Evolutionary conservation across 2,113 vertebrate species (phyloP), one percentile per base, ranked within the genome.

Genomic region (Cnemophilus loriae): DNA sequence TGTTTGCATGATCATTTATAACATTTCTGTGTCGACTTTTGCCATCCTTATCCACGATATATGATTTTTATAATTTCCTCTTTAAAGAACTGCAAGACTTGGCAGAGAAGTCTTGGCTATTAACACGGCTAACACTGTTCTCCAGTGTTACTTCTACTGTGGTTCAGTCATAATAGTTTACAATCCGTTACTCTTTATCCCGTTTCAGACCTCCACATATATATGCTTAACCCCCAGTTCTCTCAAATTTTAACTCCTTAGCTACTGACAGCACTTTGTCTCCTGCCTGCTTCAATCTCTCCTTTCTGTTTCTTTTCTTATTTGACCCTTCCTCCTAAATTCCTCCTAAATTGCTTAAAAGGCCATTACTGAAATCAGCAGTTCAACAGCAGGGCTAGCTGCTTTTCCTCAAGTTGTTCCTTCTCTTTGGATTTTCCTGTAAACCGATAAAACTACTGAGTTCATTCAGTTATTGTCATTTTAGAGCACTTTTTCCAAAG

Each of bases 381-480:
- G 75, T 73, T 90, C 7, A 22, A 90, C 56, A 47, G 15, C 13
- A 57, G 42, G 27, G 33, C 35, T 93, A 55, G 63, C 86, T 94
- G 86, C 44, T 93, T 86, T 89, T 92, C 59, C 60, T 90, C 64
- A 63, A 89, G 42, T 52, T 90, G 47, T 50, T 95, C 42, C 47
- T 90, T 52, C 68, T 93, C 6, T 2, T 60, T 3, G 4, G 56
- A 68, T 61, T 92, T 80, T 95, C 73, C 86, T 4, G 11, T 89
- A 96, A 97, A 52, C 64, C 3, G 41, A 91, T 81, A 92, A 81
- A 95, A 87, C 80, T 93, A 91, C 67, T 23, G 53, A 89, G 73
- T 97, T 92, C 84, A 78, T 92, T 93, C 91, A 92, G 91, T 86
- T 95, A 80, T 75, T 87, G 80, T 81, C 64, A 93, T 81, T 92